A percentile compares a stretch with the other conserved stretches of the same genome.
Conservation (phyloP, 2,888 invertebrate species). For the Gisinianus flammeolus region DNA sequence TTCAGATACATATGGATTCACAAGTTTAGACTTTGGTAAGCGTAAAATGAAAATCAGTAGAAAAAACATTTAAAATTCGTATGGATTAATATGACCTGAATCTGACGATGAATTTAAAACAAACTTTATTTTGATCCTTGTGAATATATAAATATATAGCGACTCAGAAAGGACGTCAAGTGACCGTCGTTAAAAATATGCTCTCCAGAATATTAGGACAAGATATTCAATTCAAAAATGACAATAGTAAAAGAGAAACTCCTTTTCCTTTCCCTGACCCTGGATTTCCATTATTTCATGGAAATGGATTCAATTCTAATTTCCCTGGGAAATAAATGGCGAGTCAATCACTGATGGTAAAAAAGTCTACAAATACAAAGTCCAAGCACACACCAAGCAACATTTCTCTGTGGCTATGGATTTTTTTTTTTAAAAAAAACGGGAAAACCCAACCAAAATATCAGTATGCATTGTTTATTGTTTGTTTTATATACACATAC, state of each 20-base stretch:
- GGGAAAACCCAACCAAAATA: too few relatives aligned
- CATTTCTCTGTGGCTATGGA: too few relatives aligned
- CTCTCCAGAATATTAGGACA: slow-evolving; percentile 22
- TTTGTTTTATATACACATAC: too few relatives aligned
- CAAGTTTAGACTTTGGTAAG: slow-evolving; percentile 34
- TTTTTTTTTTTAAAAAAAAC: too few relatives aligned
- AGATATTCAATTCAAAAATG: background rate
- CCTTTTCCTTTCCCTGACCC: too few relatives aligned
- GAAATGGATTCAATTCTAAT: background rate
- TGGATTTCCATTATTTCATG: too few relatives aligned
- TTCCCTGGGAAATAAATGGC: background rate
- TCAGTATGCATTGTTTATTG: too few relatives aligned
- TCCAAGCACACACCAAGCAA: background rate
- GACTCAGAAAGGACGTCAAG: slow-evolving; percentile 28
- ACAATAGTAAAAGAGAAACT: background rate
- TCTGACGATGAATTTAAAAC: too few relatives aligned
- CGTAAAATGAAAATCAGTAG: background rate
- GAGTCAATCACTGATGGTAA: background rate
- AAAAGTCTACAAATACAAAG: background rate
- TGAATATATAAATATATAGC: background rate
- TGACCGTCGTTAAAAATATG: slow-evolving; percentile 18
- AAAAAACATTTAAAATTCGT: too few relatives aligned
- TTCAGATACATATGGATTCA: slow-evolving; percentile 32
- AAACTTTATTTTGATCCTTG: background rate
- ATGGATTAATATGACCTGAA: too few relatives aligned